Conservation (phyloP, 2,113 vertebrate species). For the Nibea albiflora region DNA sequence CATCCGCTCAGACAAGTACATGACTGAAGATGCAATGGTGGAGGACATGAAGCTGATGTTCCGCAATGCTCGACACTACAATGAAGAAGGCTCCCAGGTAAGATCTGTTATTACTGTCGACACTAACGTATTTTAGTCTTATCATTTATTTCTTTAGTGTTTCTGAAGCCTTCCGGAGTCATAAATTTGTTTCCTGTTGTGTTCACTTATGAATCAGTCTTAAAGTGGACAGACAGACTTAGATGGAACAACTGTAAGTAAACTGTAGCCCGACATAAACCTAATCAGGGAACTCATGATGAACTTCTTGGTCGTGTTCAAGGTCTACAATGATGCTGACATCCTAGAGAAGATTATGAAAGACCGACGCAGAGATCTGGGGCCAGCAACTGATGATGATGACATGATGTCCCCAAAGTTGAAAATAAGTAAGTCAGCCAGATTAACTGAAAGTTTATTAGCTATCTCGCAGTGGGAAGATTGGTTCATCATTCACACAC, state of each 20-base stretch:
- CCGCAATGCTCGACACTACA: constrained; percentile 97
- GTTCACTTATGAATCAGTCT: no score
- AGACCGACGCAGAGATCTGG: constrained; percentile 95
- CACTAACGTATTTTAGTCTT: neutral
- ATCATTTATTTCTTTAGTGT: neutral
- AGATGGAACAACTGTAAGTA: neutral
- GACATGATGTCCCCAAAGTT: constrained; percentile 95
- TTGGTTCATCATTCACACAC: neutral
- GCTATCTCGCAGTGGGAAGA: neutral
- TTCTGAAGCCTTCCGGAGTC: neutral
- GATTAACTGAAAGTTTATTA: no score
- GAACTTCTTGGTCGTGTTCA: constrained; percentile 14
- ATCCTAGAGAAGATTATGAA: constrained; percentile 95
- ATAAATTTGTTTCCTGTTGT: neutral
- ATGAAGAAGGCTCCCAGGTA: constrained; percentile 98
- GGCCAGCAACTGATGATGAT: constrained; percentile 94
- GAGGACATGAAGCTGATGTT: constrained; percentile 99
- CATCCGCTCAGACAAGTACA: constrained; percentile 95
- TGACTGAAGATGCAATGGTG: constrained; percentile 92
- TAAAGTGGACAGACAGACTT: neutral
- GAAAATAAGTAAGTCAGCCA: constrained; percentile 90
- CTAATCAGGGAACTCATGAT: neutral
- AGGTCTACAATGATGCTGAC: constrained; percentile 98
- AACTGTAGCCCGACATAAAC: neutral
- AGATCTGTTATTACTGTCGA: neutral